Evolutionary conservation across 1,140 invertebrate genomes (phyloP).

Genomic region (Hylyphantes graminicola): DNA sequence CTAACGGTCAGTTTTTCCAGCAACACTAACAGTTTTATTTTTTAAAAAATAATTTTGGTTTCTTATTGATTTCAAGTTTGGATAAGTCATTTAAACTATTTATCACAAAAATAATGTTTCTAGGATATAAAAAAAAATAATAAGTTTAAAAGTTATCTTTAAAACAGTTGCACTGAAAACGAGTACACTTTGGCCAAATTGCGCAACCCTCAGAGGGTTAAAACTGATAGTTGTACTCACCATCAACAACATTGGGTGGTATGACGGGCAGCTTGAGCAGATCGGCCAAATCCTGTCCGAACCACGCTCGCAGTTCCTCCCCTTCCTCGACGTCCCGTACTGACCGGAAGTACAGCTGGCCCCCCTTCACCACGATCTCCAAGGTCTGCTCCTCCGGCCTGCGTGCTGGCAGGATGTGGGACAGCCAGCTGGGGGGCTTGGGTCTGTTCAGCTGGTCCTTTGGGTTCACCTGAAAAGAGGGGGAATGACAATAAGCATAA

Average conservation of each 20-base stretch:
- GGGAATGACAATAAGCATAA: too few species aligned
- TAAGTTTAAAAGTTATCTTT: too few species aligned
- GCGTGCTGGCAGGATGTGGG: slow-evolving; percentile 63
- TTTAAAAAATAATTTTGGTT: too few species aligned
- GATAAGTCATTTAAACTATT: too few species aligned
- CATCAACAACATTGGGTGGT: slow-evolving; percentile 59
- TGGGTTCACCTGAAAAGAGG: slow-evolving; percentile 22
- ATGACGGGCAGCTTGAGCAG: slow-evolving; percentile 66
- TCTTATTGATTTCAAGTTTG: too few species aligned
- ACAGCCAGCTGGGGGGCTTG: slow-evolving; percentile 39
- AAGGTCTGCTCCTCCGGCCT: slow-evolving; percentile 69
- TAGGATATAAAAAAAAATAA: too few species aligned
- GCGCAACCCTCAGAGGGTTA: too few species aligned
- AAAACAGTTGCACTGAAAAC: too few species aligned
- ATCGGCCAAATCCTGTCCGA: slow-evolving; percentile 68
- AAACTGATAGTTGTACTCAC: slow-evolving; percentile 6
- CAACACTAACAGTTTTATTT: too few species aligned
- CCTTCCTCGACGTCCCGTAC: slow-evolving; percentile 65
- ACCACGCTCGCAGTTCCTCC: slow-evolving; percentile 69
- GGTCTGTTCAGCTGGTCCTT: slow-evolving; percentile 27
- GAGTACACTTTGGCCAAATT: too few species aligned
- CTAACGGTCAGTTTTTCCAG: too few species aligned
- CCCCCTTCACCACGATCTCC: slow-evolving; percentile 68
- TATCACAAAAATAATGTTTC: too few species aligned
- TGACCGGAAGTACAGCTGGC: slow-evolving; percentile 68